Percentiles rank a stretch among this genome's conserved stretches.
Conservation (phyloP, 2,888 invertebrate species). For the Rotaria sp. region DNA sequence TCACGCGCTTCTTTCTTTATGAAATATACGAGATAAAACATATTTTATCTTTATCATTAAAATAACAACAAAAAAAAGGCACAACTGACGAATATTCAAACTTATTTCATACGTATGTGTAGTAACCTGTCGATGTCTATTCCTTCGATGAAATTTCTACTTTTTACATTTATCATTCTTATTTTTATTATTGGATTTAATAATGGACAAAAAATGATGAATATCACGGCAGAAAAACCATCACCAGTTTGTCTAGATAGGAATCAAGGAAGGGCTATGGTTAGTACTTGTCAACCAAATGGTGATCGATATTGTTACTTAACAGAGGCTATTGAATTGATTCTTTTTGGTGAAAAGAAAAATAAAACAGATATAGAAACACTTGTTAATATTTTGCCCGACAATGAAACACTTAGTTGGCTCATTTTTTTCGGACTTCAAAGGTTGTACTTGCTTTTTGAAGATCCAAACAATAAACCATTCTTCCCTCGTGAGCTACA, state of each 20-base stretch:
- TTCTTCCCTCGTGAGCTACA: background rate
- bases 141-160: background rate
- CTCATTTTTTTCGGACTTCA: background rate
- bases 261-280: background rate
- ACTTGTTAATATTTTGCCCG: background rate
- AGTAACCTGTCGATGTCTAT: background rate
- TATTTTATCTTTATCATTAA: background rate
- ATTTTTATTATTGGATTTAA: background rate
- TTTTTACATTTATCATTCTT: background rate
- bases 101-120: background rate
- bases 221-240: background rate
- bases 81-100: background rate
- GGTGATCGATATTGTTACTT: background rate
- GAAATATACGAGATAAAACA: background rate
- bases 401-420: background rate
- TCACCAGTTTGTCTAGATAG: background rate
- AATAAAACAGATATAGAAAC: background rate
- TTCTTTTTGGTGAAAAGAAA: background rate
- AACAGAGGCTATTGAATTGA: constrained; percentile 28
- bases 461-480: background rate
- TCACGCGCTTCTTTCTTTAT: background rate
- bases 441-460: background rate
- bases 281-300: background rate
- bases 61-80: background rate
- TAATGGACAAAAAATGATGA: background rate